These are phyloP conservation scores for Plodia interpunctella DNA, from an alignment of 1,140 invertebrate genomes.

Conservation along the genomic window DNA sequence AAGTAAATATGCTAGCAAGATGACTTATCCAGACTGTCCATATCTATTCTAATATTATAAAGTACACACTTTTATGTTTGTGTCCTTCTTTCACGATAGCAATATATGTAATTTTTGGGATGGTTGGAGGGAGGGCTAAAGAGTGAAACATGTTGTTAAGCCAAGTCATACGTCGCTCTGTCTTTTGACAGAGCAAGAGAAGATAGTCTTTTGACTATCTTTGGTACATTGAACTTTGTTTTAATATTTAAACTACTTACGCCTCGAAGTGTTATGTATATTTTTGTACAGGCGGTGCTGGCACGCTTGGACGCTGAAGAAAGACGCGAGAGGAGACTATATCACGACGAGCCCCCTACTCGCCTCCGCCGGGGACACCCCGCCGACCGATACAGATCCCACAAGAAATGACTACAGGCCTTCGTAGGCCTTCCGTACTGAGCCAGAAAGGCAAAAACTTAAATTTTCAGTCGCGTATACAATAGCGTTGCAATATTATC, in stretches of 20 bases:
- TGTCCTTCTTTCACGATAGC: neutral
- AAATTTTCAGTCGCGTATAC: neutral
- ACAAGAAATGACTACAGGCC: constrained; percentile 39
- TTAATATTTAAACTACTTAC: no score
- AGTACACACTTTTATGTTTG: neutral
- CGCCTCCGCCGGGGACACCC: constrained; percentile 44
- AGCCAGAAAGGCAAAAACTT: neutral
- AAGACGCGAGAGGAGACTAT: constrained; percentile 37
- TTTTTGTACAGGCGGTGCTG: constrained; percentile 32
- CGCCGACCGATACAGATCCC: constrained; percentile 19
- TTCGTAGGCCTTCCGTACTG: neutral
- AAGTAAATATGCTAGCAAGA: neutral
- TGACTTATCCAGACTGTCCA: no score
- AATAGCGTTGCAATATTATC: neutral
- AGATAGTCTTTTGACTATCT: no score
- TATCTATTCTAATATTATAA: neutral
- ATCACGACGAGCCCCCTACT: constrained; percentile 51
- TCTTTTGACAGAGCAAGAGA: no score
- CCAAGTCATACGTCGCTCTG: no score
- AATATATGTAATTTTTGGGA: no score
- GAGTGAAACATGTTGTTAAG: no score
- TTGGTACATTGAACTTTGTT: no score
- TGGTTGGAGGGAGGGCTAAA: no score
- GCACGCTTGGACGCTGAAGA: constrained; percentile 39
- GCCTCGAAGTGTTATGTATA: neutral